These are phyloP conservation scores for Agrochola litura DNA, from an alignment of 2,888 invertebrate species.

Conservation along the genomic window DNA sequence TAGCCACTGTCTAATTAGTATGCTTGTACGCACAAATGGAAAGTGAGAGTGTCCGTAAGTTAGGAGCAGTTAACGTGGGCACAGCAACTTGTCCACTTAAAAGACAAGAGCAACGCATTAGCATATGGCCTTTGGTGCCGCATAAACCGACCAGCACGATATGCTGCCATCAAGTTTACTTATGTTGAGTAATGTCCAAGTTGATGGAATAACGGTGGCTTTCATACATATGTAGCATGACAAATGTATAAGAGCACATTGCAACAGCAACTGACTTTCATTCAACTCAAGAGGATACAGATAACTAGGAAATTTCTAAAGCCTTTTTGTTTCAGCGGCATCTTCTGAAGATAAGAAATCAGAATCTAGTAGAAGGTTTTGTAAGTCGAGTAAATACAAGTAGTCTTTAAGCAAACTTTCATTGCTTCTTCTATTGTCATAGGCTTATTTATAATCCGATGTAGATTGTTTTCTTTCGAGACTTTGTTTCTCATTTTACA, in stretches of 20 bases:
- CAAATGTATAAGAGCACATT: slow-evolving; percentile 28
- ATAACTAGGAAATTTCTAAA: slow-evolving; percentile 14
- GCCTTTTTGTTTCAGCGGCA: not conserved
- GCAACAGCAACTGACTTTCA: slow-evolving; percentile 22
- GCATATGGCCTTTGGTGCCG: slow-evolving; percentile 81
- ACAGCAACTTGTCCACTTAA: slow-evolving; percentile 71
- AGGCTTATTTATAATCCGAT: not conserved
- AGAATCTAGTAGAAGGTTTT: not conserved
- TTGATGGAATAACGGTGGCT: slow-evolving; percentile 54
- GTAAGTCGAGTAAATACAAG: slow-evolving; percentile 17
- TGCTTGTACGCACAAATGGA: slow-evolving; percentile 60
- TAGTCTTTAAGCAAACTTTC: slow-evolving; percentile 11
- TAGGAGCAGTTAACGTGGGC: slow-evolving; percentile 75
- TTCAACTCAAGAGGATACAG: slow-evolving; percentile 4
- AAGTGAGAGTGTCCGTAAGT: slow-evolving; percentile 79
- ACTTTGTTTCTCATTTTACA: not conserved
- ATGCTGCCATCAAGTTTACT: slow-evolving; percentile 56
- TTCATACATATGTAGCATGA: slow-evolving; percentile 41
- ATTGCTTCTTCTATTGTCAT: not conserved
- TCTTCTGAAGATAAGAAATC: slow-evolving; percentile 20
- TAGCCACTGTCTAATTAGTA: slow-evolving; percentile 44
- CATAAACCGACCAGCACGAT: slow-evolving; percentile 63
- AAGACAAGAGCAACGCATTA: slow-evolving; percentile 74
- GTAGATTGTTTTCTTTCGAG: not conserved
- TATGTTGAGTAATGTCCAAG: slow-evolving; percentile 52